Base-by-base conservation (phyloP, 1,140 invertebrate species). In the Drosophila lowei region DNA sequence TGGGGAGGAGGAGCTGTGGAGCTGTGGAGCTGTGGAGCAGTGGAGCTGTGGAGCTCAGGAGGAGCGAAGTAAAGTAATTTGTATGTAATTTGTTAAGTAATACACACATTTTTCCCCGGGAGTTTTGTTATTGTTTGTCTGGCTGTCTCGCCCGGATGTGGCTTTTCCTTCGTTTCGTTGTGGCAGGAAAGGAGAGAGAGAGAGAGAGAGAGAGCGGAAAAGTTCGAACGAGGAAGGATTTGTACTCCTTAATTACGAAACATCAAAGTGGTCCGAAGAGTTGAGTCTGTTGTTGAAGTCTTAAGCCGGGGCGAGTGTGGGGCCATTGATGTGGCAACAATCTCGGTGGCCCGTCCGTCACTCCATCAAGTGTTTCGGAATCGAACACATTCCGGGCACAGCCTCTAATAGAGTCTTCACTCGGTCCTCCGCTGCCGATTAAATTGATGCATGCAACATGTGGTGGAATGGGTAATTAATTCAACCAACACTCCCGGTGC, bases 51-150 rank as follows among this genome's bases (percentile, higher is more conserved):
- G 8, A 9, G 2, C 30, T 30, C n/a, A 3, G 16, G 7, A 38
- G 50, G 52, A 64, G 48, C 25, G 54, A 38, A 83, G 78, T 72
- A 88, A 88, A 86, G 83, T 88, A 86, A 88, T 83, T 86, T 86
- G 66, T 88, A 88, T 88, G 83, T 88, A 88, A 88, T 88, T 88
- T 88, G 84, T 88, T 88, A 88, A 89, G 84, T 83, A 88, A 88
- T 79, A 79, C 59, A 77, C 42, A 65, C 63, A 56, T 38, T 68
- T 23, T 11, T 52, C 9, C 30, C 30, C 30, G 30, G 30, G 8
- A 38, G 49, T 21, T 74, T 16, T 58, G 41, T 18, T 49, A 47
- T 50, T 83, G 64, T 89, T 84, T 89, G 84, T 55, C 63, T 76
- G 74, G 49, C 67, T 79, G 84, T 84, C 83, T 83, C 77, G 67